phyloP scores from a whole-genome alignment of 1,140 invertebrate genomes.

The Latrodectus geometricus region DNA sequence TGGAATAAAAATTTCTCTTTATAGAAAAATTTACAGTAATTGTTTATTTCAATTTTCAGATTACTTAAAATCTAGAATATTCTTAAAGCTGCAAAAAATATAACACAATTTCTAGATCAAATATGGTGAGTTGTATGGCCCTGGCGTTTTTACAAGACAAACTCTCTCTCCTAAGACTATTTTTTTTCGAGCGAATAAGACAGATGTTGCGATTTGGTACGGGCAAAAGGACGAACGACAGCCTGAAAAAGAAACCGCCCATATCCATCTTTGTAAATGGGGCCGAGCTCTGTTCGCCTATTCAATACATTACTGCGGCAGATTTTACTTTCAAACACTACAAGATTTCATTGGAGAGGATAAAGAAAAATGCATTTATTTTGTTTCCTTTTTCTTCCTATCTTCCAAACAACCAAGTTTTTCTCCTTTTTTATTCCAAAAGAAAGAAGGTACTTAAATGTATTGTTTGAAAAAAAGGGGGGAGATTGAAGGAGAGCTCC shows the following conservation, averaged over 20 bases:
- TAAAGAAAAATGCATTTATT: conserved; percentile 39
- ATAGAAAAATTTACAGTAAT: too few relatives aligned
- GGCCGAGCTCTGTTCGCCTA: conserved; percentile 15
- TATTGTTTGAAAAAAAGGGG: conserved; percentile 42
- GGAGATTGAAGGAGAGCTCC: conserved; percentile 7
- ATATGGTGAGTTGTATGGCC: conserved; percentile 14
- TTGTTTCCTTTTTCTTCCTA: background rate
- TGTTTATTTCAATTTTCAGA: background rate
- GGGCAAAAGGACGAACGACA: conserved; percentile 23
- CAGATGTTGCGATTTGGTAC: conserved; percentile 37
- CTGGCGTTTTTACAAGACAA: background rate
- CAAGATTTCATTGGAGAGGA: conserved; percentile 35
- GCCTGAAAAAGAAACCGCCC: conserved; percentile 23
- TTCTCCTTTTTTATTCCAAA: conserved; percentile 5
- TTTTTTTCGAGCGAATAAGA: conserved; percentile 27
- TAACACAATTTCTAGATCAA: background rate
- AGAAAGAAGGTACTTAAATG: conserved; percentile 23
- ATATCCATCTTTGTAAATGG: conserved; percentile 53
- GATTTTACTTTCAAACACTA: conserved; percentile 47
- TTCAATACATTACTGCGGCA: conserved; percentile 52
- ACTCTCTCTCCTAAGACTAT: background rate
- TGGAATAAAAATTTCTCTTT: too few relatives aligned
- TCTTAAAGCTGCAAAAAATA: background rate
- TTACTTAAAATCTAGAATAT: background rate
- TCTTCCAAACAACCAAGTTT: background rate